A percentile compares a stretch with the other conserved stretches of the same genome.
Conservation (phyloP, 2,113 vertebrate species). For the Colinus virginianus region DNA sequence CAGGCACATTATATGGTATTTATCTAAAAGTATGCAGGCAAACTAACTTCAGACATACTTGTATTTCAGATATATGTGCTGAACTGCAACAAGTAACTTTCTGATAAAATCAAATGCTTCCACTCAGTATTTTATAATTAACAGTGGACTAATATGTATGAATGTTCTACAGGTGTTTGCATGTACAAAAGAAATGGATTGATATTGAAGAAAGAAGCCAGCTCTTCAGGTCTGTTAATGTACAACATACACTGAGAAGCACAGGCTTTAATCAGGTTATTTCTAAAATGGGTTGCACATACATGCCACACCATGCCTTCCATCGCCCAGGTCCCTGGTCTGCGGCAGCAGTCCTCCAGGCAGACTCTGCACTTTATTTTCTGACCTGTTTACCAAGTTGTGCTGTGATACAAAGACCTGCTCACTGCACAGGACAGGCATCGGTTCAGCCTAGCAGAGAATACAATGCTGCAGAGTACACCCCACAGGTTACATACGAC, state of each 20-base stretch:
- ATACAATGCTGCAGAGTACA: not conserved
- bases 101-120: not conserved
- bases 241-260: rapidly evolving
- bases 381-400: not conserved
- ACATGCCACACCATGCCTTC: not conserved
- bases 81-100: not conserved
- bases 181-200: not conserved
- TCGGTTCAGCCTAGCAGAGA: not conserved
- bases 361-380: not conserved
- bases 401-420: not conserved
- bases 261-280: not conserved
- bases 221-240: not conserved
- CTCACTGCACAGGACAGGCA: not conserved
- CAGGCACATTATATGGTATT: not conserved
- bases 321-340: not conserved
- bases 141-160: not conserved
- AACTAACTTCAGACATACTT: not conserved
- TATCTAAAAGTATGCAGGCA: not conserved
- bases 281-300: not conserved
- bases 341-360: too few species aligned
- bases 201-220: not conserved
- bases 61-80: not conserved
- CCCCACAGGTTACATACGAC: not conserved
- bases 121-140: not conserved
- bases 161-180: not conserved